phyloP scores from a whole-genome alignment of 1,140 invertebrate species.

The Venturia canescens region DNA sequence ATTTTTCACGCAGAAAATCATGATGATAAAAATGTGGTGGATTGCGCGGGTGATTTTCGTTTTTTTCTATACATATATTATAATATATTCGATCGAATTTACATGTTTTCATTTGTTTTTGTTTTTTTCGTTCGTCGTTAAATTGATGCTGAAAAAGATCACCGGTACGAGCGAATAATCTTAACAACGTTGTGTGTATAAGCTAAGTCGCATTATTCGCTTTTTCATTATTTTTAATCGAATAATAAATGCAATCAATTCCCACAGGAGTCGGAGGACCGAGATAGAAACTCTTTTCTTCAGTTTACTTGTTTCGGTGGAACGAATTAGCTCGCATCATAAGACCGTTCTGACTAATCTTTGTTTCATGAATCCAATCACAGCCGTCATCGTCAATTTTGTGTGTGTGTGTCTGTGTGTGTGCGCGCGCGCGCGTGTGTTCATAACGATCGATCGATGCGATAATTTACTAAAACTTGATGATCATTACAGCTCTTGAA shows the following conservation, averaged over 20 bases:
- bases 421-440: no score
- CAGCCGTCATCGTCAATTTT: slow-evolving; percentile 6
- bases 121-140: background rate
- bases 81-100: slow-evolving; percentile 12
- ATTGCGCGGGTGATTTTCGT: background rate
- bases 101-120: background rate
- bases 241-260: slow-evolving; percentile 3
- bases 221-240: background rate
- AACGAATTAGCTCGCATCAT: background rate
- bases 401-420: no score
- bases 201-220: background rate
- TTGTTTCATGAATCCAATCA: background rate
- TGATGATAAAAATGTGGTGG: background rate
- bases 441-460: background rate
- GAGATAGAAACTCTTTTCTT: background rate
- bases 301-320: background rate
- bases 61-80: background rate
- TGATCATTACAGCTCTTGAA: background rate
- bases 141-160: slow-evolving; percentile 25
- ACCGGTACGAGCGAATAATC: slow-evolving; percentile 9
- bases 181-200: slow-evolving; percentile 20
- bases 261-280: background rate
- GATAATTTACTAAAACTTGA: background rate
- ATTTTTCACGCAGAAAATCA: background rate
- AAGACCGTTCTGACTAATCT: background rate